Conservation (phyloP, 2,797 vertebrate genomes). For the Rhabdomys pumilio region DNA sequence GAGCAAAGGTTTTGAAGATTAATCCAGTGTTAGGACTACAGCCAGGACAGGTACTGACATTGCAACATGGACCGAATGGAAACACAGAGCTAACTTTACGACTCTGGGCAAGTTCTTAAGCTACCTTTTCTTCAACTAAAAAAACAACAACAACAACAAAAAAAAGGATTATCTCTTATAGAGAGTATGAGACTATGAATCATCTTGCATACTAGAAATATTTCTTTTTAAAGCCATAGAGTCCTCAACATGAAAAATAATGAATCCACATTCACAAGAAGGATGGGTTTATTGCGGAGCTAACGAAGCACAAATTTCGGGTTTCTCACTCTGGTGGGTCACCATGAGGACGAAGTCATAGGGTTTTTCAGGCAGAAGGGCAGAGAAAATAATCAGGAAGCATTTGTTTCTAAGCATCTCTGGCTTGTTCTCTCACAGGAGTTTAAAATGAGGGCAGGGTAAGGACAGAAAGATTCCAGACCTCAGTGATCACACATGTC, state of each 20-base stretch:
- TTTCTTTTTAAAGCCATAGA: neutral
- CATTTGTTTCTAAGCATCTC: neutral
- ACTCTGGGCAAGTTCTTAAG: neutral
- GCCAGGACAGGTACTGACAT: neutral
- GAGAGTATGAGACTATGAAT: slow-evolving; percentile 14
- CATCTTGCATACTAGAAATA: neutral
- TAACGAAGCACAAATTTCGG: neutral
- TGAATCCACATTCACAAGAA: neutral
- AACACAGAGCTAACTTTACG: neutral
- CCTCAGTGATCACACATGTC: neutral
- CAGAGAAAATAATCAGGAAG: neutral
- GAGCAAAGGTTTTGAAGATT: neutral
- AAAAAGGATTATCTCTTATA: neutral
- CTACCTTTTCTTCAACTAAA: neutral
- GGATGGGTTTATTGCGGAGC: neutral
- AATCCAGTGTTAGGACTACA: neutral
- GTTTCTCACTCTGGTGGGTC: neutral
- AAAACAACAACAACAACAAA: neutral
- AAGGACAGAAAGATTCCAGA: neutral
- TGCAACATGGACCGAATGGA: neutral
- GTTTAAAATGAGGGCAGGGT: neutral
- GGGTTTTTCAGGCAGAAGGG: neutral
- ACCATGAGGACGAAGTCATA: neutral
- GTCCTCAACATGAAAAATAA: neutral
- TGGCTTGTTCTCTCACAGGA: neutral